A percentile compares a stretch with the other conserved stretches of the same genome.
phyloP scores from a whole-genome alignment of 2,888 invertebrate genomes.

The Torymus texanus region DNA sequence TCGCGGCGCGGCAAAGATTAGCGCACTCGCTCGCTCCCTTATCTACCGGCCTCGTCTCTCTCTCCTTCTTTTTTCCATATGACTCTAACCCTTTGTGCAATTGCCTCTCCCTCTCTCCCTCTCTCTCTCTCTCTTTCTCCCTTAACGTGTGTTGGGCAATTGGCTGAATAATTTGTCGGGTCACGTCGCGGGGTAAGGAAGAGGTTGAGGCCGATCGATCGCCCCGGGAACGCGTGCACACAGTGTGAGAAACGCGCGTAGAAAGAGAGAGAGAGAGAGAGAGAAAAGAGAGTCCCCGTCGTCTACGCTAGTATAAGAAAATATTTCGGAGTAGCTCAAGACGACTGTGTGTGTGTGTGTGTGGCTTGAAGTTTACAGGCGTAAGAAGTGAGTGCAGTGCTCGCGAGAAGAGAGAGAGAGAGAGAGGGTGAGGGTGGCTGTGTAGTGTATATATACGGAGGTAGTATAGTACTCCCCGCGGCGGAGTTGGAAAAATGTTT shows the following conservation, averaged over 20 bases:
- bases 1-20: background rate
- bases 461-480: too few species aligned
- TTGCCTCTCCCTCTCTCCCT: constrained; percentile 1
- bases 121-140: too few species aligned
- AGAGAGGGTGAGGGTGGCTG: background rate
- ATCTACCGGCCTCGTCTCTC: background rate
- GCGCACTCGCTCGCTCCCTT: background rate
- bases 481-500: too few species aligned
- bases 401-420: background rate
- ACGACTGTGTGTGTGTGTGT: too few species aligned
- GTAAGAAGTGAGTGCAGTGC: background rate
- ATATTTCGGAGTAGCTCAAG: too few species aligned
- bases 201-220: constrained; percentile 31
- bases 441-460: background rate
- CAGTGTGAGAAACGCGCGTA: too few species aligned
- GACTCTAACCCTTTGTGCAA: background rate
- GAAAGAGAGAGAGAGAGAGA: too few species aligned
- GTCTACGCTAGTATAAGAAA: too few species aligned
- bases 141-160: constrained; percentile 28
- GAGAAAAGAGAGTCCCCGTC: too few species aligned
- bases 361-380: too few species aligned
- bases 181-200: constrained; percentile 33
- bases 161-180: constrained; percentile 52
- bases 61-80: background rate
- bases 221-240: background rate